Evolutionary conservation across 2,888 invertebrate species (phyloP).

Genomic region (Cryptus armator): DNA sequence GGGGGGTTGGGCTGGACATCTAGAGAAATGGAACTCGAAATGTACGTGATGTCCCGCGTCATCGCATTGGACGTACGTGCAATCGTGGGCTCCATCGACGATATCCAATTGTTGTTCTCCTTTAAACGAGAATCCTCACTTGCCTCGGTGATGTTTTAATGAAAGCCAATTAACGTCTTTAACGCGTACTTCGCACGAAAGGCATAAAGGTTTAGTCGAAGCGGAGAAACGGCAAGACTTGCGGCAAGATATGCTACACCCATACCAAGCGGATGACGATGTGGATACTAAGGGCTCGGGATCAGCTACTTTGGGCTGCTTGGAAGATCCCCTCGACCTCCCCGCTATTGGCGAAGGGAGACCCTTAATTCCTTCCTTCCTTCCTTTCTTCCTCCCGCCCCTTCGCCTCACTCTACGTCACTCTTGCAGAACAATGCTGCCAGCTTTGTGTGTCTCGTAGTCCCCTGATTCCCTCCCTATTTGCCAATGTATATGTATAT

Average conservation of each 20-base stretch:
- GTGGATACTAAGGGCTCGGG: constrained; percentile 32
- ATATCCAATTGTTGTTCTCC: background rate
- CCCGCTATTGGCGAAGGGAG: constrained; percentile 53
- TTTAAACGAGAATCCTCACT: constrained; percentile 7
- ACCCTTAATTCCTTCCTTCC: constrained; percentile 40
- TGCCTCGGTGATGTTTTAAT: constrained; percentile 54
- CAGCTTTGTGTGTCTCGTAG: background rate
- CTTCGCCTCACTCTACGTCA: background rate
- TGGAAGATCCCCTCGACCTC: constrained; percentile 46
- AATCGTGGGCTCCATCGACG: constrained; percentile 5
- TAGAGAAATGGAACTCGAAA: constrained; percentile 48
- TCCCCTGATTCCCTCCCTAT: background rate
- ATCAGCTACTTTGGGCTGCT: constrained; percentile 59
- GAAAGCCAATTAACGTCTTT: constrained; percentile 77
- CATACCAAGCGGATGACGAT: constrained; percentile 13
- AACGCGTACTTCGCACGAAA: constrained; percentile 74
- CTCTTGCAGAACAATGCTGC: constrained; percentile 16
- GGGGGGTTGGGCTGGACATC: constrained; percentile 15
- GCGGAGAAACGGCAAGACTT: background rate
- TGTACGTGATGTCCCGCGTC: constrained; percentile 46
- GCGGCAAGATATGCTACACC: constrained; percentile 44
- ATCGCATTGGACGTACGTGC: constrained; percentile 45
- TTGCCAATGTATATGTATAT: constrained; percentile 20
- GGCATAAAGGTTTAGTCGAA: constrained; percentile 78
- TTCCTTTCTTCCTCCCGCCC: background rate